These are phyloP conservation scores for Tuta absoluta DNA, from an alignment of 2,888 invertebrate genomes.

Conservation along the genomic window DNA sequence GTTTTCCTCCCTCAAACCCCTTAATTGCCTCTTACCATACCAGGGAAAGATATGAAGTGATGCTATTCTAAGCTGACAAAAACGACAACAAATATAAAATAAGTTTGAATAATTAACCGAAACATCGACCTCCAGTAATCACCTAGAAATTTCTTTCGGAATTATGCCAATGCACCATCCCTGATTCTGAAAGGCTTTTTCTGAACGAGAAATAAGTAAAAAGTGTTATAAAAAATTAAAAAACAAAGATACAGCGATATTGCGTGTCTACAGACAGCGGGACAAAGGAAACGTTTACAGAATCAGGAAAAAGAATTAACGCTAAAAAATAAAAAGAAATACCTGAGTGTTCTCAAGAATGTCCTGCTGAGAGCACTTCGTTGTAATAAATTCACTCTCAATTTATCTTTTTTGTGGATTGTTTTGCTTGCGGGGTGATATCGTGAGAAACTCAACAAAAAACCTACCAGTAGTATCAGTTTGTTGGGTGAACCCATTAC, in stretches of 20 bases:
- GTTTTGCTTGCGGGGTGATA: constrained; percentile 59
- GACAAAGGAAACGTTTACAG: constrained; percentile 39
- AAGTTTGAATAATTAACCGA: too few relatives aligned
- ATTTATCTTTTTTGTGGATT: constrained; percentile 72
- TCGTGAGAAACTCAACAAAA: constrained; percentile 60
- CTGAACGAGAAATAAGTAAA: not conserved
- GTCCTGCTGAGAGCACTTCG: constrained; percentile 71
- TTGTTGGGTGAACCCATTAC: constrained; percentile 64
- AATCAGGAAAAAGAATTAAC: constrained; percentile 51
- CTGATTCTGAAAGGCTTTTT: too few relatives aligned
- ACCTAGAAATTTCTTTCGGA: too few relatives aligned
- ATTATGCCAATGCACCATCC: too few relatives aligned
- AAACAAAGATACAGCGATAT: constrained; percentile 6
- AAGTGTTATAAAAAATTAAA: constrained; percentile 1
- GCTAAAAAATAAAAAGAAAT: constrained; percentile 58
- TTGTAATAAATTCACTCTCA: constrained; percentile 68
- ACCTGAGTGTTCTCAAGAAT: constrained; percentile 65
- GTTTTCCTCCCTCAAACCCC: too few relatives aligned
- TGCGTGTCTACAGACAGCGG: constrained; percentile 29
- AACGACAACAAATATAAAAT: too few relatives aligned
- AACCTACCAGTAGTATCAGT: constrained; percentile 59
- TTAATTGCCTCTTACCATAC: too few relatives aligned
- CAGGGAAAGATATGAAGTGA: too few relatives aligned
- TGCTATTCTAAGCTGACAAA: too few relatives aligned
- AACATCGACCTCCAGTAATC: too few relatives aligned